Conservation (phyloP, 2,113 vertebrate species). For the Oenanthe oenanthe region DNA sequence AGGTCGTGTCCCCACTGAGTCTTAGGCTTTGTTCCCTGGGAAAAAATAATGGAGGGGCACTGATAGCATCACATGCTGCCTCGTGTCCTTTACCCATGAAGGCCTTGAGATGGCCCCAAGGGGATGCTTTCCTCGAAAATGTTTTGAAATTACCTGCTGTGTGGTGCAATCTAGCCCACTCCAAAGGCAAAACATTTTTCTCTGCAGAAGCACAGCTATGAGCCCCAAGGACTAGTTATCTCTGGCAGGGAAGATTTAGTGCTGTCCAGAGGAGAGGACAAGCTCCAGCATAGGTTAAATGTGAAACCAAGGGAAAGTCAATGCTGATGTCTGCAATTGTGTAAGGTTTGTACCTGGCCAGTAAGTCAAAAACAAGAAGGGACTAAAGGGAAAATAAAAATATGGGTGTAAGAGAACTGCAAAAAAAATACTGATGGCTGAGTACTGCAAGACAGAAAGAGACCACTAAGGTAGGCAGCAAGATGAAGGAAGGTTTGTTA, state of each 20-base stretch:
- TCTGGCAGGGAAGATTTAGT: constrained; percentile 19
- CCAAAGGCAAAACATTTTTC: constrained; percentile 37
- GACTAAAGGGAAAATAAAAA: neutral
- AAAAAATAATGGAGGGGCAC: neutral
- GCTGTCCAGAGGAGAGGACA: neutral
- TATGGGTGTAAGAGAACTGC: neutral
- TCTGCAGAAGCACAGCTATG: neutral
- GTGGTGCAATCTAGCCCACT: neutral
- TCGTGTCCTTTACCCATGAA: neutral
- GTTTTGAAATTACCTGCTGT: neutral
- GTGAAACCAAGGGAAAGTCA: neutral
- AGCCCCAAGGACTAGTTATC: constrained; percentile 36
- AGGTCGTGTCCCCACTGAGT: neutral
- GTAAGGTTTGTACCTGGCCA: neutral
- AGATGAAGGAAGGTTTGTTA: neutral
- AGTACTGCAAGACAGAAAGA: neutral
- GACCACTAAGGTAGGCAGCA: neutral
- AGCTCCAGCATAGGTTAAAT: neutral
- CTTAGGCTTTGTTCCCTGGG: neutral
- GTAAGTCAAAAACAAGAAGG: neutral
- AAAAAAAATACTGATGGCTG: fast-evolving
- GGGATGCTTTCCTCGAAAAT: neutral
- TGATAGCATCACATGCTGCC: neutral
- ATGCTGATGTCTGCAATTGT: neutral
- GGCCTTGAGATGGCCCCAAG: neutral